phyloP scores from a whole-genome alignment of 35 echinoderm and acorn worm species.

The Apostichopus californicus region DNA sequence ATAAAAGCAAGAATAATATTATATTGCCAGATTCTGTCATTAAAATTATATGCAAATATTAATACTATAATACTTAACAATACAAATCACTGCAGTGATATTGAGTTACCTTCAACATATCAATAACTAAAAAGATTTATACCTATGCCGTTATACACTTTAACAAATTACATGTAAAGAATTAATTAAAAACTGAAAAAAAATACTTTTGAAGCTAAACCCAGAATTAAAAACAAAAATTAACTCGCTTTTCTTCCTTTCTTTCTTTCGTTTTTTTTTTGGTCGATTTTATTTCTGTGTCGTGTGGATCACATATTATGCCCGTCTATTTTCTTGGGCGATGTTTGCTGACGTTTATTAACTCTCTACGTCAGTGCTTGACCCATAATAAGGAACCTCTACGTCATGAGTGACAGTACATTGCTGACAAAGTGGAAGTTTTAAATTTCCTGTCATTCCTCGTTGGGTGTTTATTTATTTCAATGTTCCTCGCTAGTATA shows the following conservation, averaged over 20 bases:
- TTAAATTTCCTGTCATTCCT: background rate
- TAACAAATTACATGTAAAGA: too few species aligned
- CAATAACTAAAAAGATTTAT: too few species aligned
- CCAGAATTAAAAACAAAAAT: background rate
- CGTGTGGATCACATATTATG: background rate
- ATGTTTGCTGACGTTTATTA: background rate
- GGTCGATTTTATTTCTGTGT: background rate
- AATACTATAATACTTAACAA: too few species aligned
- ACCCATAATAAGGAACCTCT: background rate
- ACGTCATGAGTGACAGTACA: background rate
- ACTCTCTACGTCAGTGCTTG: background rate
- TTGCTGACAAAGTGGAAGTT: background rate
- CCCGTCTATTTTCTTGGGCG: background rate
- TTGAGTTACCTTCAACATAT: too few species aligned
- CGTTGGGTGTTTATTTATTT: background rate
- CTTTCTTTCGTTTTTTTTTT: background rate
- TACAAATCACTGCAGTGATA: too few species aligned
- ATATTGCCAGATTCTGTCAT: too few species aligned
- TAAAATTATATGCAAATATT: too few species aligned
- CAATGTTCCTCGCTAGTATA: background rate
- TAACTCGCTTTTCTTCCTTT: background rate
- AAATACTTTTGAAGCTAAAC: too few species aligned
- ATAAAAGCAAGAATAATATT: too few species aligned
- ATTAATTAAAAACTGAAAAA: too few species aligned
- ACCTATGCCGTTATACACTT: too few species aligned